phyloP scores from a whole-genome alignment of 2,113 vertebrate species.

The Hyla sarda region DNA sequence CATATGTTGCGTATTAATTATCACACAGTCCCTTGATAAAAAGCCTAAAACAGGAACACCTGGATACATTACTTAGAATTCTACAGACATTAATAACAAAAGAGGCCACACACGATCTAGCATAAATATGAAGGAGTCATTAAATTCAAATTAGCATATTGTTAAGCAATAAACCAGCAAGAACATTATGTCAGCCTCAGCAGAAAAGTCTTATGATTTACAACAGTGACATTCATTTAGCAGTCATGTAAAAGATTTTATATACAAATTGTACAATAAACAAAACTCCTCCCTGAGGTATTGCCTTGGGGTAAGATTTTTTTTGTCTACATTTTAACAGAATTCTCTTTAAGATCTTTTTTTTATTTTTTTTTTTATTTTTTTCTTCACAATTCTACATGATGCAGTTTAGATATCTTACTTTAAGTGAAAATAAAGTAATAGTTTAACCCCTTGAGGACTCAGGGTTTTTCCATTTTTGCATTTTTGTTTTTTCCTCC shows the following conservation, averaged over 20 bases:
- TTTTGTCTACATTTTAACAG: neutral
- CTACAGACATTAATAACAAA: slow-evolving; percentile 37
- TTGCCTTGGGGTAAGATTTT: no score
- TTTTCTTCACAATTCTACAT: no score
- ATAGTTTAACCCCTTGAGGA: no score
- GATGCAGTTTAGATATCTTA: no score
- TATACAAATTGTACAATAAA: neutral
- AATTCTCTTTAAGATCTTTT: no score
- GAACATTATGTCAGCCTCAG: slow-evolving; percentile 18
- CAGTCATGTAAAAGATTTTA: slow-evolving; percentile 21
- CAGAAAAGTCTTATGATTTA: slow-evolving; percentile 24
- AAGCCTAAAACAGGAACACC: slow-evolving; percentile 35
- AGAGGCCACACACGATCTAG: slow-evolving; percentile 29
- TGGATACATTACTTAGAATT: slow-evolving; percentile 34
- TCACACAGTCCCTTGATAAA: slow-evolving; percentile 24
- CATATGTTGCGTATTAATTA: slow-evolving; percentile 43
- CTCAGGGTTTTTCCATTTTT: no score
- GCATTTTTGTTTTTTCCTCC: no score
- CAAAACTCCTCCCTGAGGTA: neutral
- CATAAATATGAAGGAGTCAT: slow-evolving; percentile 27
- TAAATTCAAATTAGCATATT: slow-evolving; percentile 39
- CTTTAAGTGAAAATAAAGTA: no score
- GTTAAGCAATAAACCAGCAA: slow-evolving; percentile 24
- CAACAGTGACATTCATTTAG: slow-evolving; percentile 24
- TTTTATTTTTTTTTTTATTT: no score